These are phyloP conservation scores for Plotosus lineatus DNA, from an alignment of 2,113 vertebrate genomes.

Conservation along the genomic window DNA sequence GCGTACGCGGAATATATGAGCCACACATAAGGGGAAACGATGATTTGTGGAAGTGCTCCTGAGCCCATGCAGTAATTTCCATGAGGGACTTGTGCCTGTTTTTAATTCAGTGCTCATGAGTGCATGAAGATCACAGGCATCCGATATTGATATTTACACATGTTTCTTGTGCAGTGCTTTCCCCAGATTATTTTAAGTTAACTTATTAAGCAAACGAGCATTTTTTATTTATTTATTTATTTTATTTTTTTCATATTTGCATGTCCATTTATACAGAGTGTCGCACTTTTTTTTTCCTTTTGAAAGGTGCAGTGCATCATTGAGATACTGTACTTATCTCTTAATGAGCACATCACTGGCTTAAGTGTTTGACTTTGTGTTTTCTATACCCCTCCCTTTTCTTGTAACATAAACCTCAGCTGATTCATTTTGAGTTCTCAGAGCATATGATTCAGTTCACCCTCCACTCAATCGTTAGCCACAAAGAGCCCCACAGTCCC, in stretches of 20 bases:
- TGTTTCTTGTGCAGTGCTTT: too few species aligned
- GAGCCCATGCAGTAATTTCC: too few species aligned
- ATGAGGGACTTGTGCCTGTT: too few species aligned
- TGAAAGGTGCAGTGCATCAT: not conserved
- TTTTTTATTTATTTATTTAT: too few species aligned
- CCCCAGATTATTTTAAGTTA: too few species aligned
- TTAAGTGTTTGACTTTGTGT: not conserved
- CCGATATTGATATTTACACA: too few species aligned
- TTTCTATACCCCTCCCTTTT: slow-evolving; percentile 3
- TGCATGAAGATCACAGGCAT: too few species aligned
- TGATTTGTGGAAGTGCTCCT: too few species aligned
- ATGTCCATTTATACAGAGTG: not conserved
- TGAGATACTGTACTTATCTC: not conserved
- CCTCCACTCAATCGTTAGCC: slow-evolving; percentile 31
- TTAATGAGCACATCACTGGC: not conserved
- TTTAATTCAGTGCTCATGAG: too few species aligned
- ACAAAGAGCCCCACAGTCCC: slow-evolving; percentile 29
- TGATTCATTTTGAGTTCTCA: slow-evolving; percentile 3
- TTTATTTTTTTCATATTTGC: not conserved
- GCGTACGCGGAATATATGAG: too few species aligned
- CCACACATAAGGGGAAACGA: too few species aligned
- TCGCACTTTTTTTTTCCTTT: not conserved
- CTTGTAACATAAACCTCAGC: slow-evolving; percentile 27
- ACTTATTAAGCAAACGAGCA: too few species aligned
- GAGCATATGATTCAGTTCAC: slow-evolving; percentile 21